Percentiles rank a stretch among this genome's conserved stretches.
Conservation (phyloP, 2,888 invertebrate species). For the Ectemnius cavifrons region DNA sequence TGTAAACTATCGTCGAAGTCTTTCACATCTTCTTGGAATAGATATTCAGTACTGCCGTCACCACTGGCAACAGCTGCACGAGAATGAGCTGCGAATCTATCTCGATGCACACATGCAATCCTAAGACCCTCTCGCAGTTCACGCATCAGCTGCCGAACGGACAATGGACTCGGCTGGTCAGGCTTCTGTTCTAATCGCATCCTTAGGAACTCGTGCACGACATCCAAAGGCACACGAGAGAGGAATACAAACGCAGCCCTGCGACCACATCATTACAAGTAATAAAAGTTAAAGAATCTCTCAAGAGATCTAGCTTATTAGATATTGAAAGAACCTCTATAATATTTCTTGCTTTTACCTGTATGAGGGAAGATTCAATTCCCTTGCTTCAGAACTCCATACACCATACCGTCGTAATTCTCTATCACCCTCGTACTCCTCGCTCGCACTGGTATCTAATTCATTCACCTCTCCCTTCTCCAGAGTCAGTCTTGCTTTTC, state of each 20-base stretch:
- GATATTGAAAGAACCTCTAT: too few species aligned
- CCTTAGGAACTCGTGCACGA: conserved; percentile 94
- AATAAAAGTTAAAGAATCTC: neutral
- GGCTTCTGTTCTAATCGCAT: conserved; percentile 92
- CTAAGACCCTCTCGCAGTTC: conserved; percentile 94
- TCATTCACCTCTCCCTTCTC: conserved; percentile 74
- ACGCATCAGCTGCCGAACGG: conserved; percentile 91
- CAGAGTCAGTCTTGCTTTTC: conserved; percentile 86
- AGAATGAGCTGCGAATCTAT: conserved; percentile 85
- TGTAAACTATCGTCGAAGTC: conserved; percentile 89
- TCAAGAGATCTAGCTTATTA: too few species aligned
- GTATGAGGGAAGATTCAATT: conserved; percentile 92
- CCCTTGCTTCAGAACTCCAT: conserved; percentile 87
- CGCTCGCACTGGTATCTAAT: conserved; percentile 47
- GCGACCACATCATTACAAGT: neutral
- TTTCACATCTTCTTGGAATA: conserved; percentile 82
- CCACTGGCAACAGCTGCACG: conserved; percentile 80
- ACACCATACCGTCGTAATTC: conserved; percentile 84
- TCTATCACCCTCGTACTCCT: conserved; percentile 77
- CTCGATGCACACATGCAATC: conserved; percentile 89
- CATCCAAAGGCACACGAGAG: conserved; percentile 90
- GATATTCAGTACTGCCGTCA: conserved; percentile 75
- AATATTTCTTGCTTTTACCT: conserved; percentile 66
- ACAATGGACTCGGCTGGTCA: conserved; percentile 90
- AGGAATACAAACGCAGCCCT: conserved; percentile 91